Evolutionary conservation across 2,797 vertebrate genomes (phyloP).

Genomic region (Heterohyrax brucei): DNA sequence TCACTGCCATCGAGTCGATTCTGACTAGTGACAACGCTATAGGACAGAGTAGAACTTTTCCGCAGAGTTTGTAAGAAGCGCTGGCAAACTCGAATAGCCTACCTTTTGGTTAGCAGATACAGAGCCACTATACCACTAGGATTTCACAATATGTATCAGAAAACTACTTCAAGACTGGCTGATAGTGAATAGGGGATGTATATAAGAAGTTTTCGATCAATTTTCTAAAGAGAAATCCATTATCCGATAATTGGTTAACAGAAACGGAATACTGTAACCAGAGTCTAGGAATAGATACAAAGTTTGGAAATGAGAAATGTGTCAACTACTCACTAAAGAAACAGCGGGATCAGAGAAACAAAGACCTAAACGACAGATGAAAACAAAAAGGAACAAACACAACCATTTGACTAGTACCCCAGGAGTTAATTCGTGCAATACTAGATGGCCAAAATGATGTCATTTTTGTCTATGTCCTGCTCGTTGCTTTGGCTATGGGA

Average conservation of each 20-base stretch:
- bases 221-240: slow-evolving; percentile 18
- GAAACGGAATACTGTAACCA: neutral
- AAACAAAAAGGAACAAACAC: neutral
- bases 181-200: neutral
- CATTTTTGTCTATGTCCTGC: neutral
- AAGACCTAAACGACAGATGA: neutral
- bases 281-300: neutral
- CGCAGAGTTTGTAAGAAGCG: too few species aligned
- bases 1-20: too few species aligned
- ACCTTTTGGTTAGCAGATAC: too few species aligned
- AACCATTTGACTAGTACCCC: neutral
- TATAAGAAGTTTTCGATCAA: neutral
- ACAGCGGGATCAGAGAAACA: neutral
- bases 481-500: neutral
- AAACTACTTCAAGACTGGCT: neutral
- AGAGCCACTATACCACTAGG: too few species aligned
- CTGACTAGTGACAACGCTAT: too few species aligned
- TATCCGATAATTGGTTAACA: neutral
- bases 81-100: too few species aligned
- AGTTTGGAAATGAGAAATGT: neutral
- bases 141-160: neutral
- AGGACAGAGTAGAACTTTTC: too few species aligned
- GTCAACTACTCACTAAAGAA: neutral
- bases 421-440: neutral
- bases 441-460: neutral